A percentile compares a stretch with the other conserved stretches of the same genome.
Evolutionary conservation across 2,113 vertebrate genomes (phyloP).

Genomic region (Anhinga rufa): DNA sequence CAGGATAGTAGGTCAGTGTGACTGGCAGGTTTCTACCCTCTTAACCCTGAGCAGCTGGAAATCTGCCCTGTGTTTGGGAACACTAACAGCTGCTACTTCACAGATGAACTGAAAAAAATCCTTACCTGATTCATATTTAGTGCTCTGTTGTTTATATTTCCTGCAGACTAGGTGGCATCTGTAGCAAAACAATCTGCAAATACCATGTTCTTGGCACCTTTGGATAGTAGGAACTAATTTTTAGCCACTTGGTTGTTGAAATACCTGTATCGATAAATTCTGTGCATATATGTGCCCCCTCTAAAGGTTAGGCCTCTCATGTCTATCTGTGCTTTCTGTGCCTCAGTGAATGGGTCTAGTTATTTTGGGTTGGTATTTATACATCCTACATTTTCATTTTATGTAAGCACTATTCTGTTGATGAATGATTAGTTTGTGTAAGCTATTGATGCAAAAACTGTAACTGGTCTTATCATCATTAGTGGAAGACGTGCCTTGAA

Average conservation of each 20-base stretch:
- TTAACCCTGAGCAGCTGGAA: neutral
- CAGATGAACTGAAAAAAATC: neutral
- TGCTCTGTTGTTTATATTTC: neutral
- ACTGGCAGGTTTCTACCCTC: neutral
- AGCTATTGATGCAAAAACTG: neutral
- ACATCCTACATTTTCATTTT: neutral
- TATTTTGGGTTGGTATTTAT: neutral
- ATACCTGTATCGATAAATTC: neutral
- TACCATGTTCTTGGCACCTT: neutral
- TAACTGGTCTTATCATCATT: neutral
- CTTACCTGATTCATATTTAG: neutral
- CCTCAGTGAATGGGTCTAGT: neutral
- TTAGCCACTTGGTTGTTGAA: neutral
- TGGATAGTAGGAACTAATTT: neutral
- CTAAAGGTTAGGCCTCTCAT: neutral
- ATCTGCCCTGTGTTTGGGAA: neutral
- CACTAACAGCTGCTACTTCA: neutral
- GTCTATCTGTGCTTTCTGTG: neutral
- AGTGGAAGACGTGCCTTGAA: neutral
- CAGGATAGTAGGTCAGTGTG: neutral
- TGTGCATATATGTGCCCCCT: neutral
- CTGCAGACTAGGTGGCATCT: neutral
- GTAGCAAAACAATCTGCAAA: neutral
- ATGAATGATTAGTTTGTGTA: neutral
- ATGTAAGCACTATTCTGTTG: neutral